A percentile compares a stretch with the other conserved stretches of the same genome.
These are phyloP conservation scores for Hycleus cichorii DNA, from an alignment of 1,140 invertebrate species.

Conservation along the genomic window DNA sequence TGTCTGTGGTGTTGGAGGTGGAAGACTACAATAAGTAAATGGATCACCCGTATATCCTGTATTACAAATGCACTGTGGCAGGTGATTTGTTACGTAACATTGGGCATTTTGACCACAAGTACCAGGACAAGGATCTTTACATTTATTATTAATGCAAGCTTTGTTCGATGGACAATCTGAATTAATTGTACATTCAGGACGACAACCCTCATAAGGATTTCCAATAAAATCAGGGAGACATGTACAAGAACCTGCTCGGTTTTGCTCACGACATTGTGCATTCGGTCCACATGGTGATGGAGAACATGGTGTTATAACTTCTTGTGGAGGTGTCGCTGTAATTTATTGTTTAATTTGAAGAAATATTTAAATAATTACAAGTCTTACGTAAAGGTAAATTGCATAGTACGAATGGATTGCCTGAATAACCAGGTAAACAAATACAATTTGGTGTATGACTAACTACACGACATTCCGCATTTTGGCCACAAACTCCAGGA, in stretches of 20 bases:
- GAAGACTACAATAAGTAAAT: constrained; percentile 34
- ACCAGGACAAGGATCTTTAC: constrained; percentile 47
- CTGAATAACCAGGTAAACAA: constrained; percentile 49
- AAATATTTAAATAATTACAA: constrained; percentile 4
- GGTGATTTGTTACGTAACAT: constrained; percentile 50
- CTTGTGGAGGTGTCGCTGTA: constrained; percentile 43
- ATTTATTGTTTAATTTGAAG: not conserved
- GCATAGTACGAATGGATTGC: constrained; percentile 49
- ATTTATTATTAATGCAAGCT: constrained; percentile 44
- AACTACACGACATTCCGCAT: constrained; percentile 57
- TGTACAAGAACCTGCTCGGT: constrained; percentile 43
- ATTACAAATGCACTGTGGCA: constrained; percentile 50
- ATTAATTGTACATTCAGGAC: constrained; percentile 45
- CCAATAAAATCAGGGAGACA: constrained; percentile 47
- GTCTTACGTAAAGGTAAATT: constrained; percentile 21
- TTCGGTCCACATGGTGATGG: constrained; percentile 49
- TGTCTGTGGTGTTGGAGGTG: constrained; percentile 35
- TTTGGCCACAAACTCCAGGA: constrained; percentile 52
- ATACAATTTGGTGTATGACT: constrained; percentile 59
- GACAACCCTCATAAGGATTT: constrained; percentile 45
- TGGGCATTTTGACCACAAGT: constrained; percentile 47
- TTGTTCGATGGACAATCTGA: constrained; percentile 44
- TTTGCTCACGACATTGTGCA: constrained; percentile 41
- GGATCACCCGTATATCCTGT: constrained; percentile 57
- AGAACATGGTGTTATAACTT: constrained; percentile 37